These are phyloP conservation scores for Cyprinodon brontotheroides DNA, from an alignment of 2,113 vertebrate genomes.

Conservation along the genomic window DNA sequence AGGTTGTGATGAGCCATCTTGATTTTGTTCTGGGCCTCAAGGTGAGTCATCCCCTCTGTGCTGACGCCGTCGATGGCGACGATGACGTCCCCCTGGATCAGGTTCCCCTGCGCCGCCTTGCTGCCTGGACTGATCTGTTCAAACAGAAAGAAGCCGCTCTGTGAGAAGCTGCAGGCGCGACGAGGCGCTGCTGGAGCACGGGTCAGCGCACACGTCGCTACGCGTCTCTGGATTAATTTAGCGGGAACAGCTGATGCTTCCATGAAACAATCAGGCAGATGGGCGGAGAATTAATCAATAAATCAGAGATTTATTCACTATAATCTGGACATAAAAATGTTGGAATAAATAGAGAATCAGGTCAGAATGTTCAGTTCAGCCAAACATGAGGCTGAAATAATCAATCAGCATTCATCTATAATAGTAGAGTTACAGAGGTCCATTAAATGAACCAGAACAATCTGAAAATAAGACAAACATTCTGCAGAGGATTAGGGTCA, in stretches of 20 bases:
- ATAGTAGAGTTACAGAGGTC: too few species aligned
- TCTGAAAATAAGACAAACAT: too few species aligned
- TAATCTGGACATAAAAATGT: constrained; percentile 23
- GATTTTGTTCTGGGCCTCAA: constrained; percentile 99
- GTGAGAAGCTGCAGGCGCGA: not conserved
- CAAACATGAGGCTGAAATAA: too few species aligned
- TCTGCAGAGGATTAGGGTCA: too few species aligned
- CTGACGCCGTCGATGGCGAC: constrained; percentile 94
- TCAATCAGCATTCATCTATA: too few species aligned
- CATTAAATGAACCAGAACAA: too few species aligned
- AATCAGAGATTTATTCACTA: not conserved
- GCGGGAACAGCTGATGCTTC: not conserved
- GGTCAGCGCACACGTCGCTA: constrained; percentile 21
- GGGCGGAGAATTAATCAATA: constrained; percentile 29
- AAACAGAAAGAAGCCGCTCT: constrained; percentile 19
- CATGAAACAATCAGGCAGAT: constrained; percentile 53
- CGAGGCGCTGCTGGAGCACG: not conserved
- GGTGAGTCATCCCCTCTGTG: constrained; percentile 97
- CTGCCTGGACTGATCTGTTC: constrained; percentile 93
- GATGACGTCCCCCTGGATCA: constrained; percentile 93
- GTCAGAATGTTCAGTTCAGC: not conserved
- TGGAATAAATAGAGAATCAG: not conserved
- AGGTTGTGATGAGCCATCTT: constrained; percentile 93
- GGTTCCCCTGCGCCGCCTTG: constrained; percentile 91
- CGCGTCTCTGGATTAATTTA: constrained; percentile 6